Evolutionary conservation across 2,113 vertebrate species (phyloP).

Genomic region (Myrmecobius fasciatus): DNA sequence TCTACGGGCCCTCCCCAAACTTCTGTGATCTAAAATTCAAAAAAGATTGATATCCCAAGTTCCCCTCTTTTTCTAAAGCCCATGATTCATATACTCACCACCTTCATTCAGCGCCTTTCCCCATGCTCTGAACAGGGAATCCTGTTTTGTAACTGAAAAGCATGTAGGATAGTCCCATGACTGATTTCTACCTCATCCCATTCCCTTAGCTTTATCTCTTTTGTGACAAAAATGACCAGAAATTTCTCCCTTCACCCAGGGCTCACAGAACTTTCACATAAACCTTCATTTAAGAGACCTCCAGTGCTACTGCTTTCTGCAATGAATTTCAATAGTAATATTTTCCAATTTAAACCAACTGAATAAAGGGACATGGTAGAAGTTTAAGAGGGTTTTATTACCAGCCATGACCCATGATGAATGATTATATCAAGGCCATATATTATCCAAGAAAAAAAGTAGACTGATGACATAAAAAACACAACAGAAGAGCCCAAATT

Average conservation of each 20-base stretch:
- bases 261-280: neutral
- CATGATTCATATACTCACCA: neutral
- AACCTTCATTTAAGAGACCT: neutral
- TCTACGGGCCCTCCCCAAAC: neutral
- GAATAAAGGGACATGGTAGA: neutral
- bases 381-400: neutral
- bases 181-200: neutral
- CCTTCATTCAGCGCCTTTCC: neutral
- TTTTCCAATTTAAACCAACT: neutral
- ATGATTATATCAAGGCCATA: neutral
- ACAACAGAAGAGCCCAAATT: neutral
- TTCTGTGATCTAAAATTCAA: neutral
- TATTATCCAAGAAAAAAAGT: neutral
- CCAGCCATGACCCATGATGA: neutral
- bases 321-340: neutral
- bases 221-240: neutral
- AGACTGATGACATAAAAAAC: neutral
- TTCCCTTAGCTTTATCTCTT: neutral
- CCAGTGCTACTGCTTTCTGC: neutral
- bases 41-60: neutral
- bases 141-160: neutral
- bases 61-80: neutral
- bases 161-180: neutral
- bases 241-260: neutral
- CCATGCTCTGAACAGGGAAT: neutral